Evolutionary conservation across 2,113 vertebrate genomes (phyloP).

Genomic region (Butorides virescens): DNA sequence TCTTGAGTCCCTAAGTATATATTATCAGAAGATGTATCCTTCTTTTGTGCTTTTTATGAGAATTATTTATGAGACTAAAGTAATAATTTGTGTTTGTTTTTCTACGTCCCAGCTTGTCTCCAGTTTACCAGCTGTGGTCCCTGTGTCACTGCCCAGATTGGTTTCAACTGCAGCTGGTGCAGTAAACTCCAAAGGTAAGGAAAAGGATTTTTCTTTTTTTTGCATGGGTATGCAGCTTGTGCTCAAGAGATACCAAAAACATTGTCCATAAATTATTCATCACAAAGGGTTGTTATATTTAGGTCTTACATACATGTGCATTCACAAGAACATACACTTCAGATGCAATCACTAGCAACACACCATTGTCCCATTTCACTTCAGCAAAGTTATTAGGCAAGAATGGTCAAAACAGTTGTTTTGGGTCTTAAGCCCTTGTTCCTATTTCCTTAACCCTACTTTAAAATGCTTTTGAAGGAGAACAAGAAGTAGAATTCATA

Average conservation of each 20-base stretch:
- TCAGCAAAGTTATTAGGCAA: not conserved
- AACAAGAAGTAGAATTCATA: not conserved
- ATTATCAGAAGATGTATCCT: not conserved
- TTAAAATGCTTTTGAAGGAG: not conserved
- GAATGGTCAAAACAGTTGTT: not conserved
- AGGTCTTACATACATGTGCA: not conserved
- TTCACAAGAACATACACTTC: not conserved
- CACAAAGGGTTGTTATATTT: not conserved
- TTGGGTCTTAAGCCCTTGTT: not conserved
- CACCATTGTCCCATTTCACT: not conserved
- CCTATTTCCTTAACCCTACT: not conserved
- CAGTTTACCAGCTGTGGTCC: conserved; percentile 89
- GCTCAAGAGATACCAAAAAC: not conserved
- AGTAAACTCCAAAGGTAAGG: conserved; percentile 93
- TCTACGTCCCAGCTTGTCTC: conserved; percentile 83
- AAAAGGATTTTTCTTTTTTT: not conserved
- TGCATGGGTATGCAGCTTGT: not conserved
- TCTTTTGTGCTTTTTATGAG: not conserved
- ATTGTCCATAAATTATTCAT: not conserved
- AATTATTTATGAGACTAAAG: not conserved
- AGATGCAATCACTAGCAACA: not conserved
- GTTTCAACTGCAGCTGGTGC: conserved; percentile 99
- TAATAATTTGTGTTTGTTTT: not conserved
- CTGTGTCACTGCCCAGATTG: conserved; percentile 91
- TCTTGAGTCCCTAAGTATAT: not conserved